Conservation (phyloP, 2,888 invertebrate species). For the Buathra laborator region DNA sequence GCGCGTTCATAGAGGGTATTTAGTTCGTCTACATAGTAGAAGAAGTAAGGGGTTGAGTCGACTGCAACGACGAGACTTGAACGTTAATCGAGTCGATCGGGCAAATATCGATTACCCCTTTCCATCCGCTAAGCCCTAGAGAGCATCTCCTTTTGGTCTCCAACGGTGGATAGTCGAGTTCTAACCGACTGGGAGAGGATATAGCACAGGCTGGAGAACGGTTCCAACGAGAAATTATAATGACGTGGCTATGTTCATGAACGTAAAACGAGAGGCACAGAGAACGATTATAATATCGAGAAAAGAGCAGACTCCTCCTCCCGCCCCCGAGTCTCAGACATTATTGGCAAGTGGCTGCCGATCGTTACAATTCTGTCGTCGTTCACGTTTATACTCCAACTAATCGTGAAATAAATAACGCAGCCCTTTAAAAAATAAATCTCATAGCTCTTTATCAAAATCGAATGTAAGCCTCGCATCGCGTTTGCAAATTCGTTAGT, state of each 20-base stretch:
- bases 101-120: slow-evolving; percentile 63
- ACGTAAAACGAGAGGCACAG: slow-evolving; percentile 19
- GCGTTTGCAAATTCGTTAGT: no score
- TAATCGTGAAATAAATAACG: no score
- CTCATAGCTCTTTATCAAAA: no score
- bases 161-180: slow-evolving; percentile 27
- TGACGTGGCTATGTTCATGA: slow-evolving; percentile 39
- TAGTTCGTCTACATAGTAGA: slow-evolving; percentile 18
- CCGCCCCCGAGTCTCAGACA: slow-evolving; percentile 18
- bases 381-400: slow-evolving; percentile 13
- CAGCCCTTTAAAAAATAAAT: no score
- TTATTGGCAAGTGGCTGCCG: slow-evolving; percentile 53
- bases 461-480: no score
- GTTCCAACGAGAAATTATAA: slow-evolving; percentile 57
- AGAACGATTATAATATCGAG: slow-evolving; percentile 46
- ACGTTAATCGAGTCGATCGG: slow-evolving; percentile 63
- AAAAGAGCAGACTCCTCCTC: slow-evolving; percentile 14
- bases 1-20: slow-evolving; percentile 17
- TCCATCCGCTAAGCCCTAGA: slow-evolving; percentile 17
- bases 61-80: slow-evolving; percentile 41
- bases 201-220: slow-evolving; percentile 13
- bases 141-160: slow-evolving; percentile 42
- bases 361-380: slow-evolving; percentile 58
- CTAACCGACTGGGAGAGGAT: slow-evolving; percentile 4
- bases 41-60: slow-evolving; percentile 5